Conservation (phyloP, 1,140 invertebrate genomes). For the Drosophila navojoa region DNA sequence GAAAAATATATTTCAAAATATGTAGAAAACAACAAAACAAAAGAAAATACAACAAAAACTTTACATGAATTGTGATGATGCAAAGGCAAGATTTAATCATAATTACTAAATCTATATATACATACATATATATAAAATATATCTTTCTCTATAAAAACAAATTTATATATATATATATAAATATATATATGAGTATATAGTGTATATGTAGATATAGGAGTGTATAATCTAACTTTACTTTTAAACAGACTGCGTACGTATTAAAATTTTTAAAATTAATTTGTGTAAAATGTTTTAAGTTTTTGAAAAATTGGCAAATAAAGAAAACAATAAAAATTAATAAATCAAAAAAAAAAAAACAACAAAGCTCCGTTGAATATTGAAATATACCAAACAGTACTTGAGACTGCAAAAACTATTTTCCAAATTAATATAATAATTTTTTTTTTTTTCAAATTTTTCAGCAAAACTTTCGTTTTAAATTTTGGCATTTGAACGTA, state of each 20-base stretch:
- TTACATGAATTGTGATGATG: slow-evolving; percentile 83
- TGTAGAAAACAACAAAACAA: slow-evolving; percentile 16
- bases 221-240: slow-evolving; percentile 82
- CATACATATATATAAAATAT: slow-evolving; percentile 65
- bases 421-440: slow-evolving; percentile 58
- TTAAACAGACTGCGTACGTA: slow-evolving; percentile 82
- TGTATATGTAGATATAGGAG: slow-evolving; percentile 78
- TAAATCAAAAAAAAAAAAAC: slow-evolving; percentile 75
- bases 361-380: slow-evolving; percentile 43
- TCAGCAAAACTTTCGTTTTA: slow-evolving; percentile 42
- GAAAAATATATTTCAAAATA: slow-evolving; percentile 43
- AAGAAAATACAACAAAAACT: slow-evolving; percentile 46
- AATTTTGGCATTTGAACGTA: slow-evolving; percentile 28
- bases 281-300: slow-evolving; percentile 82
- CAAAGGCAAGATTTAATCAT: slow-evolving; percentile 83
- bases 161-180: slow-evolving; percentile 72
- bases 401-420: slow-evolving; percentile 22
- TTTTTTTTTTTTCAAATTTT: slow-evolving; percentile 41
- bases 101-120: slow-evolving; percentile 80
- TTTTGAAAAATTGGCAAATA: slow-evolving; percentile 82
- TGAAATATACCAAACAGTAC: slow-evolving; percentile 54
- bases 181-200: slow-evolving; percentile 62
- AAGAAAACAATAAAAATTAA: slow-evolving; percentile 82
- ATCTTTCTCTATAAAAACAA: slow-evolving; percentile 60
- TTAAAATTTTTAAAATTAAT: slow-evolving; percentile 82